Conservation (phyloP, 2,113 vertebrate species). For the Charadrius vociferus region DNA sequence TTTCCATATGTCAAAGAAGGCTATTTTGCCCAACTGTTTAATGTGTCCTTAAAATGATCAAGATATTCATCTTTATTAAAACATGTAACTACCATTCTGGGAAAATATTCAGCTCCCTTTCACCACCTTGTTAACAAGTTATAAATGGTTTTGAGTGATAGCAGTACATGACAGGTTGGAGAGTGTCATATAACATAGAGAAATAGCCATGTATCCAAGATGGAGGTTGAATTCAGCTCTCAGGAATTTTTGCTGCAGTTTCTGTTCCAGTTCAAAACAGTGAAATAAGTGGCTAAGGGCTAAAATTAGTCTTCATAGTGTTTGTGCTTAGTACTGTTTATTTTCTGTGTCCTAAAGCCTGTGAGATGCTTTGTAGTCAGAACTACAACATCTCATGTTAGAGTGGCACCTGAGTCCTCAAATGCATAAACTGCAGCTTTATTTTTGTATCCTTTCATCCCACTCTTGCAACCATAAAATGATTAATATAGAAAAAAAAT, state of each 20-base stretch:
- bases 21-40: neutral
- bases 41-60: neutral
- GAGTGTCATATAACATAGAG: neutral
- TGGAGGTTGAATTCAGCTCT: neutral
- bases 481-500: neutral
- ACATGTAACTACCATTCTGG: neutral
- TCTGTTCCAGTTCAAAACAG: neutral
- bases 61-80: neutral
- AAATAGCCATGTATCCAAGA: neutral
- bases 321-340: neutral
- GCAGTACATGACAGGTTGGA: conserved; percentile 13
- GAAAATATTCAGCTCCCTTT: neutral
- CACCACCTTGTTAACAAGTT: conserved; percentile 33
- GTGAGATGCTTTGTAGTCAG: neutral
- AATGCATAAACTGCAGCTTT: neutral
- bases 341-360: neutral
- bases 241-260: neutral
- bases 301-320: neutral
- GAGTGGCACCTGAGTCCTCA: neutral
- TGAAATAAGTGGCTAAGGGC: neutral
- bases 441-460: neutral
- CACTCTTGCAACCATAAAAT: neutral
- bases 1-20: neutral
- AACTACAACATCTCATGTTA: neutral
- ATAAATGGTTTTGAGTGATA: neutral